Percentiles rank a stretch among this genome's conserved stretches.
Conservation (phyloP, 2,113 vertebrate species). For the Polyodon spathula region DNA sequence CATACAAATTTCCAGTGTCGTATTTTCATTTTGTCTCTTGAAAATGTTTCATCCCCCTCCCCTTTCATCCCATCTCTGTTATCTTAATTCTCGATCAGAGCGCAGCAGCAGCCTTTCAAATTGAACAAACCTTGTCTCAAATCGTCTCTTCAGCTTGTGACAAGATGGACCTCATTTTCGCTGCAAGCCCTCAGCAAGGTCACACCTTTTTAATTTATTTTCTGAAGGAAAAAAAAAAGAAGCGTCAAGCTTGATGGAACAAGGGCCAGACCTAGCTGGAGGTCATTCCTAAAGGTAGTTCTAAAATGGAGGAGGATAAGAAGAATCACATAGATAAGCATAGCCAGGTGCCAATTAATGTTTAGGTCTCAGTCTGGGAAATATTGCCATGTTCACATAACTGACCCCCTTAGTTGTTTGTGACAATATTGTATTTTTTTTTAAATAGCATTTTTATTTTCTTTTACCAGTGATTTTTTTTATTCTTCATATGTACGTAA, state of each 20-base stretch:
- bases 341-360: constrained; percentile 24
- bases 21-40: constrained; percentile 78
- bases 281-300: constrained; percentile 79
- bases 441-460: too few relatives aligned
- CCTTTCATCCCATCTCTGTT: constrained; percentile 63
- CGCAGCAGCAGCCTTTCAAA: constrained; percentile 76
- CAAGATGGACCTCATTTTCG: constrained; percentile 93
- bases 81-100: constrained; percentile 68
- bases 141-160: constrained; percentile 79
- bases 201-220: constrained; percentile 92
- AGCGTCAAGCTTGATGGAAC: constrained; percentile 65
- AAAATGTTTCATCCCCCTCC: constrained; percentile 54
- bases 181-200: constrained; percentile 88
- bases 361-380: constrained; percentile 31
- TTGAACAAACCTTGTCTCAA: constrained; percentile 79
- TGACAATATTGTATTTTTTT: too few relatives aligned
- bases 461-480: too few relatives aligned
- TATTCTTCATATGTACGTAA: too few relatives aligned
- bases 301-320: constrained; percentile 69
- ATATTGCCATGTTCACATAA: constrained; percentile 53
- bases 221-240: too few relatives aligned
- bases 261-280: constrained; percentile 80
- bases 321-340: constrained; percentile 51
- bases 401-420: too few relatives aligned
- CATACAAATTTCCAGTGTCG: constrained; percentile 73